Conservation (phyloP, 2,797 vertebrate species). For the Tenualosa thibaudeaui region DNA sequence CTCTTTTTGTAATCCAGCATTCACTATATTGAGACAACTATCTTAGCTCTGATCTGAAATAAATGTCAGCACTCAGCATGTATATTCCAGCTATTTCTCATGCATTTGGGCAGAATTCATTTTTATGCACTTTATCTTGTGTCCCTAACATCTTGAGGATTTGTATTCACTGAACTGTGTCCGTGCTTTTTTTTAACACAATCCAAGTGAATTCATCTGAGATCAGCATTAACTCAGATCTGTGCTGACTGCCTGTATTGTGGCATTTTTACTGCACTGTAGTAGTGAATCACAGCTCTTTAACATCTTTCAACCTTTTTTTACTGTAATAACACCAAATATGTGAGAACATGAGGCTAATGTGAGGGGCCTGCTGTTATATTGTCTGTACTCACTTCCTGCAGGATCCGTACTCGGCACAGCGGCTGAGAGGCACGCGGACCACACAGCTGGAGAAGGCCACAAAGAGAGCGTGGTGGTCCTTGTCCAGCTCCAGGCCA, state of each 20-base stretch:
- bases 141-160: too few relatives aligned
- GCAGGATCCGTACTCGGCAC: slow-evolving; percentile 77
- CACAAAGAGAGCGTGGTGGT: slow-evolving; percentile 84
- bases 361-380: neutral
- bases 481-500: slow-evolving; percentile 84
- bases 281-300: too few relatives aligned
- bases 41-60: neutral
- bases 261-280: too few relatives aligned
- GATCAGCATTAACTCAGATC: neutral
- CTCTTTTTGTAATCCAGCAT: neutral
- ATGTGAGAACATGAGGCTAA: too few relatives aligned
- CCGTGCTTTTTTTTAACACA: too few relatives aligned
- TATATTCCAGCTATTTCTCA: too few relatives aligned
- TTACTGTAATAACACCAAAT: neutral
- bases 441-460: slow-evolving; percentile 87
- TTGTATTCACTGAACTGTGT: too few relatives aligned
- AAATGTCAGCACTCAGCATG: too few relatives aligned
- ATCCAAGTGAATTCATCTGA: neutral
- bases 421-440: slow-evolving; percentile 85
- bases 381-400: slow-evolving; percentile 75
- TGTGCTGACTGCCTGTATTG: too few relatives aligned
- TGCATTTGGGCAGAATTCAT: too few relatives aligned
- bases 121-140: too few relatives aligned
- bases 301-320: too few relatives aligned
- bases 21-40: neutral